Percentiles rank a stretch among this genome's conserved stretches.
Evolutionary conservation across 2,797 vertebrate species (phyloP).

Genomic region (Intellagama lesueurii): DNA sequence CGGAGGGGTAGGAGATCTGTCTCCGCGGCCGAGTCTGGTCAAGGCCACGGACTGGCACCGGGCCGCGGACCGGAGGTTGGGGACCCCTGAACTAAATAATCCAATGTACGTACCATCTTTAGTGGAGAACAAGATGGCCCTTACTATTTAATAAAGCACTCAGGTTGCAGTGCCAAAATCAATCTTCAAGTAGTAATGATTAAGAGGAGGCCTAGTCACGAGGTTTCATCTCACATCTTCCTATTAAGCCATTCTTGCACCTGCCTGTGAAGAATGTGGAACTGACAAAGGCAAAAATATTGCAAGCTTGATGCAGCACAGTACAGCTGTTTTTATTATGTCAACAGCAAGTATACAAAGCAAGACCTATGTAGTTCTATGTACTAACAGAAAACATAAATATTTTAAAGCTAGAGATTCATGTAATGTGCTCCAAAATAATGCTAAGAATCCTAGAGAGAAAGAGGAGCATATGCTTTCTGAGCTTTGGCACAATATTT

Average conservation of each 20-base stretch:
- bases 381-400: neutral
- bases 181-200: neutral
- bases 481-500: conserved; percentile 43
- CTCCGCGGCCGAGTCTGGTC: too few species aligned
- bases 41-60: too few species aligned
- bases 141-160: neutral
- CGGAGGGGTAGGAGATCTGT: too few species aligned
- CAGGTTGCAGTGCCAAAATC: neutral
- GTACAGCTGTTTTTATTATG: neutral
- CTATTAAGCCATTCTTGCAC: neutral
- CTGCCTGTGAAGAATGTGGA: neutral
- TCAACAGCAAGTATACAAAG: neutral
- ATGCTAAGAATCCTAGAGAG: conserved; percentile 19
- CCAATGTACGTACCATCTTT: neutral
- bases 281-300: neutral
- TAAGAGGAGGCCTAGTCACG: neutral
- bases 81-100: neutral
- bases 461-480: conserved; percentile 39
- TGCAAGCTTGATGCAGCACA: neutral
- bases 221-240: neutral
- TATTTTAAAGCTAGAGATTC: conserved; percentile 30
- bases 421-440: conserved; percentile 25
- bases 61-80: too few species aligned
- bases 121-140: neutral
- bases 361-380: conserved; percentile 48